Base-by-base conservation (phyloP, 2,888 invertebrate genomes). In the Ormia ochracea region DNA sequence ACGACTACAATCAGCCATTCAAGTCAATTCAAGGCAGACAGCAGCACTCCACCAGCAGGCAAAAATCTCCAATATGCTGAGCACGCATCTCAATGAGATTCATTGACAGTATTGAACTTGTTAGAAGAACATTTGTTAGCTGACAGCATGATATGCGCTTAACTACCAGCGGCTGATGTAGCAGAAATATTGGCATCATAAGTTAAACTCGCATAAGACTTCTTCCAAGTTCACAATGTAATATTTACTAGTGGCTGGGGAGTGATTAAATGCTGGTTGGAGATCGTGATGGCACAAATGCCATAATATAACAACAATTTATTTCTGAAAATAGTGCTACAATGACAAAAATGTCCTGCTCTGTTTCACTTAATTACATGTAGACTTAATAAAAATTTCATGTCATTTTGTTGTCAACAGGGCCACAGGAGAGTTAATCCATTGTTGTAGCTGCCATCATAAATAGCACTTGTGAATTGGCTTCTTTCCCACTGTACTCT, bases 71-170 rank as follows among this genome's bases (percentile, higher is more conserved):
- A 63, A 41, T 68, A 81, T 75, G 78, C 68, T 68, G 54, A 81
- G 58, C 81, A 81, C 81, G 81, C 75, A 66, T 56, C 66, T 50
- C 70, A 78, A 81, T 81, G 61, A 66, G 76, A 76, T 59, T 76
- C 63, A 73, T 73, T 72, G 72, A 61, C 66, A 76, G 72, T 56
- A 68, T 63, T 54, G 56, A 68, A 72, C 61, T 68, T 76, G 68
- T 80, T 63, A 73, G 26, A 63, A 23, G 14, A 59, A 68, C 66
- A 72, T 61, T 73, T 41, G 74, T 48, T 36, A 63, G 50, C 26
- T 78, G 41, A 26, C 48, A 41, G 31, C 21, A 43, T 50, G 48
- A 65, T 41, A 68, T 36, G 45, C 56, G 38, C 28, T 31, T 7
- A 56, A 58, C 21, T 33, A 9, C 14, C 14, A 9, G 38, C 3